These are phyloP conservation scores for Thamnophis sirtalis DNA, from an alignment of 2,113 vertebrate species.

Conservation along the genomic window DNA sequence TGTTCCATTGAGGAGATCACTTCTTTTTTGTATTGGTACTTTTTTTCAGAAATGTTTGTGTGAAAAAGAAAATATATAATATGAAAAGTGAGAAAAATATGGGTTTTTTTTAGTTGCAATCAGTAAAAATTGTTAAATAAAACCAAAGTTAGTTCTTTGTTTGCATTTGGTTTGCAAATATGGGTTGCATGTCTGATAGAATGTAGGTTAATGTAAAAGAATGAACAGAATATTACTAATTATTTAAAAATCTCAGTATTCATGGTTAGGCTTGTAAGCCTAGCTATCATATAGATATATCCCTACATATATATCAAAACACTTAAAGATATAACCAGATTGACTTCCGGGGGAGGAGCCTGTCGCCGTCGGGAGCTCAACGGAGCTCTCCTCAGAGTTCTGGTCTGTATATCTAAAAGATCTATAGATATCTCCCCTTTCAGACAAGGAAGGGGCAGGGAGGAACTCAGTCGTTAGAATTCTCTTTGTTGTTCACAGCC, in stretches of 20 bases:
- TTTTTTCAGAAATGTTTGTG: not conserved
- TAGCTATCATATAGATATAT: not conserved
- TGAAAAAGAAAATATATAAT: not conserved
- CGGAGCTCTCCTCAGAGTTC: no score
- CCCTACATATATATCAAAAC: not conserved
- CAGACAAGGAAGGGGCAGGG: no score
- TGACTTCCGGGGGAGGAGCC: no score
- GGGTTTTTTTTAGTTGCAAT: not conserved
- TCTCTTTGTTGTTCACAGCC: no score
- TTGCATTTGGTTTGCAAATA: not conserved
- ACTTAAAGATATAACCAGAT: not conserved
- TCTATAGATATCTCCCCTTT: no score
- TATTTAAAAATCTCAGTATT: not conserved
- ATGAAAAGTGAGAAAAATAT: not conserved
- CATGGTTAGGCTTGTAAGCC: not conserved
- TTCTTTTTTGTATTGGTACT: not conserved
- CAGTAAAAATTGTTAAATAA: not conserved
- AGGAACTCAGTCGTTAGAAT: no score
- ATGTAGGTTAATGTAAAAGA: not conserved
- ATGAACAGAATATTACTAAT: not conserved
- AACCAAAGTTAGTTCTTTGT: not conserved
- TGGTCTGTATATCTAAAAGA: no score
- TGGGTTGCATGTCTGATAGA: not conserved
- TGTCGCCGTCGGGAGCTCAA: no score
- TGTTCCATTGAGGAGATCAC: fast-evolving